Base-by-base conservation (phyloP, 2,797 vertebrate species). In the Bufotes viridis region DNA sequence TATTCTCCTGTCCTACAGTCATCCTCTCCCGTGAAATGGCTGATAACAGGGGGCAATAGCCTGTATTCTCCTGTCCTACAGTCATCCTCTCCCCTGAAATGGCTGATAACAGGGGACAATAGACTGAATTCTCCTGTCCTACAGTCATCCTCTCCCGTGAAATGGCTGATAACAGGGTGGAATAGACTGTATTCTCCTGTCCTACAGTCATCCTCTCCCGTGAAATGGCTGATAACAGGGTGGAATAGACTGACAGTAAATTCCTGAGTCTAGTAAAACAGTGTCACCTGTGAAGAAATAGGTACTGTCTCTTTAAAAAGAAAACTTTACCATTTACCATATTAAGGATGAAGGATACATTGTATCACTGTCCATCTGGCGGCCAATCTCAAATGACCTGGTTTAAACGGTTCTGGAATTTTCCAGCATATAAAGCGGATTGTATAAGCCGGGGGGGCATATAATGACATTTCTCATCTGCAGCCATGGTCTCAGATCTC, bases 381-480 rank as follows among this genome's bases (percentile, higher is more conserved):
- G 34, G 10, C 14, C 4, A 6, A 12, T 20, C 13, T 55, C 75
- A 55, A 12, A 18, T 78, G 51, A 55, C 49, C 1, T 20, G 3
- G 49, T 7, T 70, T 34, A 22, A n/a, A 7, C 2, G 20, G 10
- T 53, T 76, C 49, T 76, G 74, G 34, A 22, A 74, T 49, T 74
- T 74, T 49, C 70, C 70, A 49, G 17, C 1, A 11, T 12, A 53
- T 76, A 53, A 76, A 76, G 75, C 51, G 49, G 75, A 78, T 80
- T 80, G 53, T 60, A 24, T 81, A 81, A 61, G 17, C 67, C 29
- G 18, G 42, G n/a, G 20, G 58, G 72, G 14, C 29, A 14, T 60
- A 29, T 22, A 84, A 76, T 84, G 18, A 42, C 53, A 61, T 60
- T 84, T 85, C 24, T 61, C 58, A 63, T 84, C 58, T 24, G 26